Percentiles rank a stretch among this genome's conserved stretches.
These are phyloP conservation scores for Metaphire vulgaris DNA, from an alignment of 1,140 invertebrate genomes.

Conservation along the genomic window DNA sequence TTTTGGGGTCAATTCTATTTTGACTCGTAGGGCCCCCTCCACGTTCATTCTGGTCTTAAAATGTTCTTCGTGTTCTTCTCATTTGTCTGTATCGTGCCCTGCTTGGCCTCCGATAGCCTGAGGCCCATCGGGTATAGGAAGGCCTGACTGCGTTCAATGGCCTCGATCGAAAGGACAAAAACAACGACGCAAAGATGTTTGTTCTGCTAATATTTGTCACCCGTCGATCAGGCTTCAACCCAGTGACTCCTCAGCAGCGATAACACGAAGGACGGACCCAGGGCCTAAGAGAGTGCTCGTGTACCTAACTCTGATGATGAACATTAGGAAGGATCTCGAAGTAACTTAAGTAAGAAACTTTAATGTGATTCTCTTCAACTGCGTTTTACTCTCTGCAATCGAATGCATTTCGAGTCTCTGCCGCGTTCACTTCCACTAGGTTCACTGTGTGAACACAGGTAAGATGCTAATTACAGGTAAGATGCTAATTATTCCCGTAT, in stretches of 20 bases:
- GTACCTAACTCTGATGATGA: neutral
- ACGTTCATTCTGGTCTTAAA: no score
- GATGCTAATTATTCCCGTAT: neutral
- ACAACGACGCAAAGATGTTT: neutral
- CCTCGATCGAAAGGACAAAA: neutral
- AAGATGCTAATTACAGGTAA: neutral
- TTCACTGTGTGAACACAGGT: no score
- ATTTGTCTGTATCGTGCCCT: no score
- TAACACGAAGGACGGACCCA: neutral
- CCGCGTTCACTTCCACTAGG: neutral
- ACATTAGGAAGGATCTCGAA: no score
- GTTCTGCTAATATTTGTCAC: neutral
- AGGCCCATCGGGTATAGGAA: neutral
- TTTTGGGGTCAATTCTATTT: neutral
- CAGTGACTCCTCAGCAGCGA: no score
- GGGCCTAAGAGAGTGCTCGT: neutral
- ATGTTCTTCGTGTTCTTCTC: no score
- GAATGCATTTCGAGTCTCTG: neutral
- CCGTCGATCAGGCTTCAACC: no score
- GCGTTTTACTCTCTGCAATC: no score
- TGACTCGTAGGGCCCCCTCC: neutral
- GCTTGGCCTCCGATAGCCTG: neutral
- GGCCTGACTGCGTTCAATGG: neutral
- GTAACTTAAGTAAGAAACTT: no score
- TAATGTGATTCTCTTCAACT: no score